phyloP scores from a whole-genome alignment of 2,797 vertebrate genomes.

The Dicrostonyx torquatus region DNA sequence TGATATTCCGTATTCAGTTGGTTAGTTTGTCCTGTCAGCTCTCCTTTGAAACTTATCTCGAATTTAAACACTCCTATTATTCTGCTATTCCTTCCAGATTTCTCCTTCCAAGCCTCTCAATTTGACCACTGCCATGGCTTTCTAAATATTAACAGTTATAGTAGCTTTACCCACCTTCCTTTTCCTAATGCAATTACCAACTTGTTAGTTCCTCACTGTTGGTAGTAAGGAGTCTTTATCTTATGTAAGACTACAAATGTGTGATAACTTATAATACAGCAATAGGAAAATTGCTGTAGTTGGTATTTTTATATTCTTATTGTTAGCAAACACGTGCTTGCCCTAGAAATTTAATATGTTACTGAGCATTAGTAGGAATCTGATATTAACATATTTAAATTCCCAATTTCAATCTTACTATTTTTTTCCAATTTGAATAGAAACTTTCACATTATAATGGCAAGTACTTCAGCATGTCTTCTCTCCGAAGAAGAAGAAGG shows the following conservation, averaged over 20 bases:
- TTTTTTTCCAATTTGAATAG: background rate
- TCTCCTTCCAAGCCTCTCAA: background rate
- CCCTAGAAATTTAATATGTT: background rate
- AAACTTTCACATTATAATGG: background rate
- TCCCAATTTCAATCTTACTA: background rate
- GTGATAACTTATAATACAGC: background rate
- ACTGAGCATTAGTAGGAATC: background rate
- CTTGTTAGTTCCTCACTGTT: background rate
- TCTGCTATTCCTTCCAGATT: background rate
- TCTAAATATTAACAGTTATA: background rate
- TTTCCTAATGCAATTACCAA: background rate
- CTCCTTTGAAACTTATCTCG: background rate
- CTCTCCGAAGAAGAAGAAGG: background rate
- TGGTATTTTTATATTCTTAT: background rate
- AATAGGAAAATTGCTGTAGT: background rate
- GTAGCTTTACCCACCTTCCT: background rate
- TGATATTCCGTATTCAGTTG: background rate
- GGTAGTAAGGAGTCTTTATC: background rate
- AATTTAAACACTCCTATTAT: background rate
- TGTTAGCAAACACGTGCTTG: background rate
- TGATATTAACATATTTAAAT: background rate
- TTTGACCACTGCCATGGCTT: background rate
- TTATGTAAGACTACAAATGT: background rate
- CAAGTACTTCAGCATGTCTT: background rate
- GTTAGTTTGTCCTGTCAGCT: background rate